These are phyloP conservation scores for Lochmaea capreae DNA, from an alignment of 2,888 invertebrate genomes.

Conservation along the genomic window DNA sequence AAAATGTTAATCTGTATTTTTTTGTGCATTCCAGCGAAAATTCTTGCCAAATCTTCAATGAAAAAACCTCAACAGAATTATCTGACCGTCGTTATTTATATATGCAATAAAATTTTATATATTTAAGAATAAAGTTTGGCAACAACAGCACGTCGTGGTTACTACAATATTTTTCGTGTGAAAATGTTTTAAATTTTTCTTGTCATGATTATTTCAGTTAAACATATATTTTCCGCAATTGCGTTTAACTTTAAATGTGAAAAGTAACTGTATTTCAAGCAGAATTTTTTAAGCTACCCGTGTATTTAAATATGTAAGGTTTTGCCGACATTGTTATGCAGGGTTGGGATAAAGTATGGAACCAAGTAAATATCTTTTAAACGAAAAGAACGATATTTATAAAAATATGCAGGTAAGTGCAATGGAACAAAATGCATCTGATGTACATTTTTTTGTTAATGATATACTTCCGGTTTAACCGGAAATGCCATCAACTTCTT, in stretches of 20 bases:
- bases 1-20: background rate
- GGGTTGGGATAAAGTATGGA: no score
- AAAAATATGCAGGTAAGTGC: no score
- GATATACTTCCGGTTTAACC: no score
- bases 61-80: conserved; percentile 6
- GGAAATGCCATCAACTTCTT: no score
- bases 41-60: conserved; percentile 9
- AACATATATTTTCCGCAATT: background rate
- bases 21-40: background rate
- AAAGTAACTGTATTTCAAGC: no score
- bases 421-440: no score
- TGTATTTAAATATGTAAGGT: no score
- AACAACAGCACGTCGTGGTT: background rate
- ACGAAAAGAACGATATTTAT: no score
- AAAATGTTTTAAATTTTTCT: background rate
- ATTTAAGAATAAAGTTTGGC: conserved; percentile 3
- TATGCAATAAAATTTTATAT: conserved; percentile 9
- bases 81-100: background rate
- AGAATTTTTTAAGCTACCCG: no score
- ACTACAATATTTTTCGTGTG: background rate
- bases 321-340: no score
- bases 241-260: background rate
- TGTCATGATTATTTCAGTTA: background rate
- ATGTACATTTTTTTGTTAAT: no score
- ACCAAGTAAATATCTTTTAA: no score